A percentile compares a stretch with the other conserved stretches of the same genome.
These are phyloP conservation scores for Drosophila robusta DNA, from an alignment of 2,888 invertebrate species.

Conservation along the genomic window DNA sequence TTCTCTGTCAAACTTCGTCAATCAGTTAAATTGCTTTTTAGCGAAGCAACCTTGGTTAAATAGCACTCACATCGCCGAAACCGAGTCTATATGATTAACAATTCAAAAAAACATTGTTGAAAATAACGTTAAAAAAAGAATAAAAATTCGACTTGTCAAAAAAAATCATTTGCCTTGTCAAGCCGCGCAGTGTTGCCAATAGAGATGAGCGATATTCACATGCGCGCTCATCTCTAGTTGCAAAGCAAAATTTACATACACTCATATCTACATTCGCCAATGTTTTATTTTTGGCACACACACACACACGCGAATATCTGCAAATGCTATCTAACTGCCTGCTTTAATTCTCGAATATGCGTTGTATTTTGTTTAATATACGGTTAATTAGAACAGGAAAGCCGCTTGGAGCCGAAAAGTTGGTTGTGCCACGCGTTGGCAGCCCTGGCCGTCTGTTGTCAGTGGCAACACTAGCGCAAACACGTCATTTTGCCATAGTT, in stretches of 20 bases:
- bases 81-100: slow-evolving; percentile 30
- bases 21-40: slow-evolving; percentile 38
- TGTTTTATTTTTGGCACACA: slow-evolving; percentile 53
- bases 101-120: slow-evolving; percentile 16
- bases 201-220: slow-evolving; percentile 55
- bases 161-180: slow-evolving; percentile 46
- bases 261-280: slow-evolving; percentile 43
- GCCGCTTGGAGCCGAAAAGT: slow-evolving; percentile 23
- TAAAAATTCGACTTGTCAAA: slow-evolving; percentile 47
- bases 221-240: slow-evolving; percentile 41
- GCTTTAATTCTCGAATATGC: slow-evolving; percentile 6
- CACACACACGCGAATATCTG: slow-evolving; percentile 7
- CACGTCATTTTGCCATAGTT: slow-evolving; percentile 73
- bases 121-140: slow-evolving; percentile 14
- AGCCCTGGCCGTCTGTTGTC: slow-evolving; percentile 70
- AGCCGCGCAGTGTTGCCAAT: slow-evolving; percentile 56
- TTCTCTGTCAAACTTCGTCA: slow-evolving; percentile 29
- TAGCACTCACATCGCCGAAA: slow-evolving; percentile 25
- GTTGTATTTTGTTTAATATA: not conserved
- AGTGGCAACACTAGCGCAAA: slow-evolving; percentile 80
- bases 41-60: slow-evolving; percentile 31
- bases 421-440: slow-evolving; percentile 47
- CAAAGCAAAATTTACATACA: slow-evolving; percentile 29
- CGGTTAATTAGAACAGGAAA: not conserved
- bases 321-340: not conserved